phyloP scores from a whole-genome alignment of 2,113 vertebrate genomes.

The Callospermophilus lateralis region DNA sequence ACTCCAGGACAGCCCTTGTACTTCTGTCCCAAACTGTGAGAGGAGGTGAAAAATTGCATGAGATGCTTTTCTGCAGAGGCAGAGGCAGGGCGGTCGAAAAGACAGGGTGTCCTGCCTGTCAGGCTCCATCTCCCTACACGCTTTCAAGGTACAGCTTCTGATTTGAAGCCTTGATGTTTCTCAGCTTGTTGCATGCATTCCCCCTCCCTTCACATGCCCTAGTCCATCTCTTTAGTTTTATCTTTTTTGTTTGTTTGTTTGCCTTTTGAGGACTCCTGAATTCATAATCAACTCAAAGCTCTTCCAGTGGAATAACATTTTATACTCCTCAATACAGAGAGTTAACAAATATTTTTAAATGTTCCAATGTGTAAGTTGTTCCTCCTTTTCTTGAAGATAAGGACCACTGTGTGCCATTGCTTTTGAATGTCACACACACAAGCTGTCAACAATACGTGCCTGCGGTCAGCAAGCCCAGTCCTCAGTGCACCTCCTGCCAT shows the following conservation, averaged over 20 bases:
- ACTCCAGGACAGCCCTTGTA: background rate
- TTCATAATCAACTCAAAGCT: background rate
- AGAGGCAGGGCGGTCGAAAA: background rate
- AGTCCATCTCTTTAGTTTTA: background rate
- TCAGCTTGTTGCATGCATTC: background rate
- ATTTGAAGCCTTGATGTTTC: background rate
- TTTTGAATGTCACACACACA: background rate
- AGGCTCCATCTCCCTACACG: background rate
- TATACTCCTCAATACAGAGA: conserved; percentile 2
- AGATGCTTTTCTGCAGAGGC: background rate
- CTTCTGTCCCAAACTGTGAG: background rate
- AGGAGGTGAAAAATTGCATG: background rate
- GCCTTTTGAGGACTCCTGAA: conserved; percentile 1
- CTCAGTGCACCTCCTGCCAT: background rate
- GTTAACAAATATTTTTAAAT: background rate
- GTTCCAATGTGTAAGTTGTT: background rate
- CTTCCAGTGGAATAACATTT: background rate
- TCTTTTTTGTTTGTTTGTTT: background rate
- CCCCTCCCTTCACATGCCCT: background rate
- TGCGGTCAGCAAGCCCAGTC: background rate
- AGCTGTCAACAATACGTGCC: background rate
- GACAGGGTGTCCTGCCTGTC: background rate
- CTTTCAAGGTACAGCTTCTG: background rate
- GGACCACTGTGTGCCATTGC: background rate
- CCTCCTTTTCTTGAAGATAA: conserved; percentile 18